Percentiles rank a stretch among this genome's conserved stretches.
phyloP scores from a whole-genome alignment of 2,113 vertebrate species.

The Alethe castanea region DNA sequence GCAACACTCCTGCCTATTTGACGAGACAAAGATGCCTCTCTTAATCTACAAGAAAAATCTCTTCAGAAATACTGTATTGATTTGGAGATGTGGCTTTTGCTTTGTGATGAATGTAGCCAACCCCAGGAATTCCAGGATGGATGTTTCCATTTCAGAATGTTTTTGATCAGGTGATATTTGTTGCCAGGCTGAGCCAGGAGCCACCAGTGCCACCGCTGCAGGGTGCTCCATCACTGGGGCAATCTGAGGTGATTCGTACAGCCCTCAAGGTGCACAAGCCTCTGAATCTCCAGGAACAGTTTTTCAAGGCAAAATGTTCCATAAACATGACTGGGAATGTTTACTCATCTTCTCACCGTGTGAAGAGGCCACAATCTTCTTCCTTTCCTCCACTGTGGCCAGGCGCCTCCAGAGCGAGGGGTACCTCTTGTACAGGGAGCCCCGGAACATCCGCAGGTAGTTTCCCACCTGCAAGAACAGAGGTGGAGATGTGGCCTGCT shows the following conservation, averaged over 20 bases:
- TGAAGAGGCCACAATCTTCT: constrained; percentile 98
- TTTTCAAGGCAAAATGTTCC: not conserved
- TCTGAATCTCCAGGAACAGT: not conserved
- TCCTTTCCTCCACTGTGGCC: constrained; percentile 95
- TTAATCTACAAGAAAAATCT: not conserved
- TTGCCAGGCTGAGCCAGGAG: not conserved
- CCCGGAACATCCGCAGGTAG: constrained; percentile 97
- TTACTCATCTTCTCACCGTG: constrained; percentile 81
- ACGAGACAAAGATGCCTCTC: not conserved
- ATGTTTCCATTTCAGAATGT: not conserved
- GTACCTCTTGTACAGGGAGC: constrained; percentile 96
- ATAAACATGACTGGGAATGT: not conserved
- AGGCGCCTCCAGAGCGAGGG: constrained; percentile 95
- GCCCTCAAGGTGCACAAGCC: not conserved
- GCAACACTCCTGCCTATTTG: not conserved
- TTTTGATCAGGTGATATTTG: not conserved
- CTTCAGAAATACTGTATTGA: not conserved
- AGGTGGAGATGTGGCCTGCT: not conserved
- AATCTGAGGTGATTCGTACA: not conserved
- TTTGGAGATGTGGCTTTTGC: not conserved
- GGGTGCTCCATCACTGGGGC: not conserved
- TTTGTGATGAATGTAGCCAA: not conserved
- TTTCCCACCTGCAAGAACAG: constrained; percentile 87
- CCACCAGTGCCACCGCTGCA: not conserved
- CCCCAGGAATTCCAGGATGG: not conserved